Percentiles rank a stretch among this genome's conserved stretches.
These are phyloP conservation scores for Cassiopea andromeda DNA, from an alignment of 30 jellyfish, hydroid and myxozoan species.

Conservation along the genomic window DNA sequence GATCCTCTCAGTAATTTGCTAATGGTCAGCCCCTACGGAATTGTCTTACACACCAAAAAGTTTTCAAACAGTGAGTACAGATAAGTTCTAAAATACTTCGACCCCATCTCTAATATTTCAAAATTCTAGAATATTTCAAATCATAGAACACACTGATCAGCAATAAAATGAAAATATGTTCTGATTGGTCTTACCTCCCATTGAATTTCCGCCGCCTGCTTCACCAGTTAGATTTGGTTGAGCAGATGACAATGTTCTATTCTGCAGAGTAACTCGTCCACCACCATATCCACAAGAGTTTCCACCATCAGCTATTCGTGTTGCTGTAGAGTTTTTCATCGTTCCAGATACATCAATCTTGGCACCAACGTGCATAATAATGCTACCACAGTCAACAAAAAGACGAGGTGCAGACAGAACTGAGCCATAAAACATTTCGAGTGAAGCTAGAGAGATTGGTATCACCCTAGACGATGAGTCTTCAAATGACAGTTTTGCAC, in stretches of 20 bases:
- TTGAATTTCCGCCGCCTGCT: constrained; percentile 59
- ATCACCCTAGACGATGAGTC: constrained; percentile 32
- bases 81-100: too few species aligned
- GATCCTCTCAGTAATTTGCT: too few species aligned
- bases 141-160: not conserved
- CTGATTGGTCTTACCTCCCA: constrained; percentile 19
- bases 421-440: constrained; percentile 71
- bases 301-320: constrained; percentile 49
- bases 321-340: not conserved
- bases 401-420: constrained; percentile 46
- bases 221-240: constrained; percentile 65
- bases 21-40: too few species aligned
- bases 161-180: not conserved
- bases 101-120: too few species aligned
- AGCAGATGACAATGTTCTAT: constrained; percentile 47
- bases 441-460: constrained; percentile 45
- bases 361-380: constrained; percentile 54
- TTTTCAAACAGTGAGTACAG: too few species aligned
- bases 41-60: too few species aligned
- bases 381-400: constrained; percentile 39
- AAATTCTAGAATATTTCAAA: too few species aligned
- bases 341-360: constrained; percentile 52
- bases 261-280: constrained; percentile 8
- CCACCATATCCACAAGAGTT: constrained; percentile 68
- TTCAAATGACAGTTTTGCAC: constrained; percentile 60